Evolutionary conservation across 2,797 vertebrate genomes (phyloP), one percentile per base, ranked within the genome.

Genomic region (Hydrocynus forskahlii): DNA sequence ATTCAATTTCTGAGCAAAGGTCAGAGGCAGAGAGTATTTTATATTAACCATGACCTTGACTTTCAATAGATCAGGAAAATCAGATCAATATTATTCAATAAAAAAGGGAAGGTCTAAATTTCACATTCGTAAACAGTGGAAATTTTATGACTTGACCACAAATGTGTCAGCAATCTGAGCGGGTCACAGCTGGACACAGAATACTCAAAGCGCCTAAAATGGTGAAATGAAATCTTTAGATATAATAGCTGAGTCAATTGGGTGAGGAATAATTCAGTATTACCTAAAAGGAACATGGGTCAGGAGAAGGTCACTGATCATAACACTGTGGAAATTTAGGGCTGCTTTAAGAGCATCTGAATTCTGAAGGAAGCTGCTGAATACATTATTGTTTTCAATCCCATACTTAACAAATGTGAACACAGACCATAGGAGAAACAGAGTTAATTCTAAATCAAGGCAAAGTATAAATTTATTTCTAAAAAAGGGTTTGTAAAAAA

Each of bases 61-160:
- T 9, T 48, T 23, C 52, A 35, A 5, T 59, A 82, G 13, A 48
- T 40, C 17, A 63, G 17, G 25, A 81, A 72, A 55, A 7, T 19
- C 12, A 21, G 12, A 5, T 21, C 35, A 3, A 55, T 12, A 16
- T 54, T 45, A 23, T 66, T 66, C 19, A 48, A 48, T 48, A 48
- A 48, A 14, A 52, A 40, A 67, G 9, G 64, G 16, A 40, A 40
- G n/a, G 7, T 9, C 64, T 8, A 4, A 13, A 52, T 29, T 16
- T 52, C 21, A 71, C 23, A 52, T 52, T 52, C 7, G 25, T 21
- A 5, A 50, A 54, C 12, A 81, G 43, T 23, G 55, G 54, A 48
- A 80, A 74, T 29, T 74, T 57, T 16, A 55, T 63, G 17, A 75
- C 57, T 48, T 3, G 12, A 48, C 60, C 63, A 80, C 21, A 17